These are phyloP conservation scores for Etheostoma nigrum DNA, from an alignment of 2,797 vertebrate genomes.

Conservation along the genomic window DNA sequence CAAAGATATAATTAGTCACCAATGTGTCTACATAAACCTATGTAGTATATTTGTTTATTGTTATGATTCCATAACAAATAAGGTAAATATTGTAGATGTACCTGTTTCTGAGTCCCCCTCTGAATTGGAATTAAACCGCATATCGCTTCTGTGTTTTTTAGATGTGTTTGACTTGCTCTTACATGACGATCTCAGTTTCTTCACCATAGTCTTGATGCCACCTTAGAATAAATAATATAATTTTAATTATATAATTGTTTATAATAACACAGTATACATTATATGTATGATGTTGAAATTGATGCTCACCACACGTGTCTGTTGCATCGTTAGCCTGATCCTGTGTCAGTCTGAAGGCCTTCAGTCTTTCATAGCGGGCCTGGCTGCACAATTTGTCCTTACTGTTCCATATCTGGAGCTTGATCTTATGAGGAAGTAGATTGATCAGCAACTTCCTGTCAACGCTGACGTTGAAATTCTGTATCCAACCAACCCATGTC, in stretches of 20 bases:
- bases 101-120: conserved; percentile 12
- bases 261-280: not conserved
- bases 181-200: conserved; percentile 66
- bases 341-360: conserved; percentile 42
- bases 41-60: not conserved
- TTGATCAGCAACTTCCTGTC: conserved; percentile 84
- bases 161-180: conserved; percentile 42
- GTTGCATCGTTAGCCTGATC: conserved; percentile 41
- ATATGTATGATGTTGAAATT: not conserved
- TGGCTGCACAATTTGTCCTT: conserved; percentile 81
- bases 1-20: not conserved
- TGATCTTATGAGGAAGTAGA: conserved; percentile 84
- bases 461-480: conserved; percentile 77
- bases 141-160: conserved; percentile 19
- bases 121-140: not conserved
- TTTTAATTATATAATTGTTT: not conserved
- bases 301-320: conserved; percentile 45
- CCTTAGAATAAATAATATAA: conserved; percentile 58
- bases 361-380: conserved; percentile 75
- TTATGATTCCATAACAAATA: not conserved
- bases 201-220: conserved; percentile 72
- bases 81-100: not conserved
- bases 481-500: conserved; percentile 88
- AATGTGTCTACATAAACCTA: not conserved
- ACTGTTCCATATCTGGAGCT: conserved; percentile 83